Percentiles rank a stretch among this genome's conserved stretches.
Conservation (phyloP, 1,140 invertebrate species). For the Proctacanthus coquilletti region DNA sequence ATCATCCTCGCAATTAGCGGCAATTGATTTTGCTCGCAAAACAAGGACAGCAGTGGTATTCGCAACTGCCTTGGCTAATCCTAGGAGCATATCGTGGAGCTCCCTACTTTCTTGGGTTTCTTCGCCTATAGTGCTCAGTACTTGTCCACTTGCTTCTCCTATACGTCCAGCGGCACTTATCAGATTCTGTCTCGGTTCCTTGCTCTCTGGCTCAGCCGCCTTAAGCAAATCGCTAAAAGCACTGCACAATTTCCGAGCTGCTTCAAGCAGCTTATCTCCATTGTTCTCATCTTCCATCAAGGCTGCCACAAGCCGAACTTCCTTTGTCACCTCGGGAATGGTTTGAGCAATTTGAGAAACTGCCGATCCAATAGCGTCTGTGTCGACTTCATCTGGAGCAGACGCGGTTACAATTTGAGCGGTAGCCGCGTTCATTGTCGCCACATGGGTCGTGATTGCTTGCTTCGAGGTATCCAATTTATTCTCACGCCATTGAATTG, state of each 20-base stretch:
- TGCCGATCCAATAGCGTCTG: conserved; percentile 89
- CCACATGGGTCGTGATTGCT: conserved; percentile 89
- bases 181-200: conserved; percentile 83
- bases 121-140: conserved; percentile 90
- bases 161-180: conserved; percentile 88
- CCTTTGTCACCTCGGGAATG: conserved; percentile 89
- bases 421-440: conserved; percentile 97
- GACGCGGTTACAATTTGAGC: conserved; percentile 86
- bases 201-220: conserved; percentile 84
- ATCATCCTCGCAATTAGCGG: conserved; percentile 67
- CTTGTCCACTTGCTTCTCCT: conserved; percentile 87
- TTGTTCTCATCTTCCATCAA: conserved; percentile 71
- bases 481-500: conserved; percentile 84
- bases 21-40: conserved; percentile 85
- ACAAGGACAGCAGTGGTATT: conserved; percentile 93
- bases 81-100: conserved; percentile 68
- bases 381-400: conserved; percentile 69
- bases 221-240: conserved; percentile 91
- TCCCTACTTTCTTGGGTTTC: conserved; percentile 66
- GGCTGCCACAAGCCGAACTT: conserved; percentile 86
- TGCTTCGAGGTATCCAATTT: conserved; percentile 92
- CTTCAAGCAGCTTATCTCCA: conserved; percentile 78
- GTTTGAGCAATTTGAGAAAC: conserved; percentile 95
- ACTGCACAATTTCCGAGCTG: conserved; percentile 76
- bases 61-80: conserved; percentile 87